Base-by-base conservation (phyloP, 2,797 vertebrate genomes). In the Harpagifer antarcticus region DNA sequence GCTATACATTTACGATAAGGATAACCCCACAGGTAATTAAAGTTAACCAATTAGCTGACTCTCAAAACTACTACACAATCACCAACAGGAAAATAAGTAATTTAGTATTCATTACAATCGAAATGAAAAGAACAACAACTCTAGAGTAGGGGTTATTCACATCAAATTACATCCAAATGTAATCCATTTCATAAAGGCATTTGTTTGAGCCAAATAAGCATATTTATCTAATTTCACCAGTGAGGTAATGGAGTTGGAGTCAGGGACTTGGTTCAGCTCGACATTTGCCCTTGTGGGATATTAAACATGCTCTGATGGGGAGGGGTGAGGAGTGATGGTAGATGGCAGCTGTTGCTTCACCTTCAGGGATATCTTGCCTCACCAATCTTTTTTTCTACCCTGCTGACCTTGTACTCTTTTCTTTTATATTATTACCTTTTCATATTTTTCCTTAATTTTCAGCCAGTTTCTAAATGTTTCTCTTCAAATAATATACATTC, bases 301-400 rank as follows among this genome's bases (percentile, higher is more conserved):
- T 85, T 80, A 87, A 85, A 76, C 61, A 37, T 71, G 64, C 55
- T 74, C 57, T 65, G 71, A 84, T 71, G 79, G 71, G 86, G 82
- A 74, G 82, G 77, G 76, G 78, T 5, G 74, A 55, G 70, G 89
- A 89, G 48, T 86, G 88, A 91, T 75, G 83, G 69, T 69, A 11
- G 67, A 66, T 81, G 83, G 78, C 90, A 92, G 89, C 89, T 89
- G 89, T 56, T 64, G 52, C 68, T 83, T 76, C 76, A 89, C 83
- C 88, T 90, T 87, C 57, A 49, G 53, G 17, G 49, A 84, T 45
- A 14, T 68, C 55, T 60, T 15, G 5, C 11, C n/a, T 20, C 3
- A 15, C 20, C 27, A 55, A 37, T 48, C 19, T 19, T 45, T 14
- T 44, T 20, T 19, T 16, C 3, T n/a, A 15, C 45, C 20, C 37